Percentiles rank a stretch among this genome's conserved stretches.
These are phyloP conservation scores for Liopterus haemorrhoidalis DNA, from an alignment of 2,888 invertebrate genomes.

Conservation along the genomic window DNA sequence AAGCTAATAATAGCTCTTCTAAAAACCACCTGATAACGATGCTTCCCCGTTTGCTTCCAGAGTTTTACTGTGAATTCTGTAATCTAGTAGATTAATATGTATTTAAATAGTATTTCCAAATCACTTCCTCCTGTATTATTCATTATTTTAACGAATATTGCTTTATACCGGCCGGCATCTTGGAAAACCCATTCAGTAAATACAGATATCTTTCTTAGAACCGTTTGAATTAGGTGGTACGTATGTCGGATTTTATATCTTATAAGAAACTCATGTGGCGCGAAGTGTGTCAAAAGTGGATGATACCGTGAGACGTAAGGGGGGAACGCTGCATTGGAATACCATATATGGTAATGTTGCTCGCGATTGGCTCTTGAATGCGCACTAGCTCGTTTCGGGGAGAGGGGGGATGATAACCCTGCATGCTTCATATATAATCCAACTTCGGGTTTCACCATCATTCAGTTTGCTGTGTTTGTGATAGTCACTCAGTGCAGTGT, in stretches of 20 bases:
- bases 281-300: constrained; percentile 36
- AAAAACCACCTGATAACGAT: no score
- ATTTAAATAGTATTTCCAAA: no score
- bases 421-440: constrained; percentile 54
- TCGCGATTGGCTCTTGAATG: constrained; percentile 57
- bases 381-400: constrained; percentile 42
- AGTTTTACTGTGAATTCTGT: no score
- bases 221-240: constrained; percentile 14
- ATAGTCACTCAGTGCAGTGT: constrained; percentile 38
- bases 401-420: constrained; percentile 54
- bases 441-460: constrained; percentile 36
- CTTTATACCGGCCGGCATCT: constrained; percentile 27
- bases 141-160: constrained; percentile 9
- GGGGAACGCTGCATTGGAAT: constrained; percentile 58
- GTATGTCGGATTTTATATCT: constrained; percentile 17
- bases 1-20: no score
- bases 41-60: no score
- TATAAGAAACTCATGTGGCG: constrained; percentile 14
- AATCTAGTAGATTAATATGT: no score
- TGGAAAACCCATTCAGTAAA: constrained; percentile 24
- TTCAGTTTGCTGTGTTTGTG: constrained; percentile 41
- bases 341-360: constrained; percentile 76
- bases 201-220: constrained; percentile 16
- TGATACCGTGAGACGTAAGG: constrained; percentile 33
- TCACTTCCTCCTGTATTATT: no score